These are phyloP conservation scores for Mizuhopecten yessoensis DNA, from an alignment of 1,140 invertebrate species.

Conservation along the genomic window DNA sequence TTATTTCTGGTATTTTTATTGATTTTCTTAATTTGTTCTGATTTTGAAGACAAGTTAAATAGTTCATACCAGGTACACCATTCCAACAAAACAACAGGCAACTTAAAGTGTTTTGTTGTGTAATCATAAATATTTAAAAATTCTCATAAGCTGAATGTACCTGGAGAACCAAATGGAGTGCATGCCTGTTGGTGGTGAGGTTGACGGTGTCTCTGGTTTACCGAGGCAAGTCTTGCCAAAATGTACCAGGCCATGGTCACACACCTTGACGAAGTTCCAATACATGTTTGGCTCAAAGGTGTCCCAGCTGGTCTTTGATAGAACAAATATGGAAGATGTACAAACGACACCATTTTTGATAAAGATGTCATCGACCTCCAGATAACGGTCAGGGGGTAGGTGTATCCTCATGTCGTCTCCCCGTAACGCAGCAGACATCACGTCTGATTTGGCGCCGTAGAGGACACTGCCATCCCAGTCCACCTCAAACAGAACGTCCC, in stretches of 20 bases:
- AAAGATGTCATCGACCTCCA: background rate
- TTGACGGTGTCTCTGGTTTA: background rate
- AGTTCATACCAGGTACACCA: too few species aligned
- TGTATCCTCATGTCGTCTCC: background rate
- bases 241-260: background rate
- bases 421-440: background rate
- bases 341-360: background rate
- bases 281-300: background rate
- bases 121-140: too few species aligned
- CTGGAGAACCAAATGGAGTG: background rate
- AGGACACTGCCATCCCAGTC: background rate
- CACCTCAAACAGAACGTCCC: background rate
- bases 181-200: background rate
- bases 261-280: background rate
- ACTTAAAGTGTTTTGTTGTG: too few species aligned
- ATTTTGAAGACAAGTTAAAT: too few species aligned
- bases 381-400: background rate
- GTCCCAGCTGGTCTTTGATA: slow-evolving; percentile 1
- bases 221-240: background rate
- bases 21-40: too few species aligned
- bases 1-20: too few species aligned
- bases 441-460: background rate
- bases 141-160: too few species aligned
- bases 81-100: too few species aligned
- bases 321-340: background rate